Evolutionary conservation across 2,888 invertebrate genomes (phyloP).

Genomic region (Clepsis dumicolana): DNA sequence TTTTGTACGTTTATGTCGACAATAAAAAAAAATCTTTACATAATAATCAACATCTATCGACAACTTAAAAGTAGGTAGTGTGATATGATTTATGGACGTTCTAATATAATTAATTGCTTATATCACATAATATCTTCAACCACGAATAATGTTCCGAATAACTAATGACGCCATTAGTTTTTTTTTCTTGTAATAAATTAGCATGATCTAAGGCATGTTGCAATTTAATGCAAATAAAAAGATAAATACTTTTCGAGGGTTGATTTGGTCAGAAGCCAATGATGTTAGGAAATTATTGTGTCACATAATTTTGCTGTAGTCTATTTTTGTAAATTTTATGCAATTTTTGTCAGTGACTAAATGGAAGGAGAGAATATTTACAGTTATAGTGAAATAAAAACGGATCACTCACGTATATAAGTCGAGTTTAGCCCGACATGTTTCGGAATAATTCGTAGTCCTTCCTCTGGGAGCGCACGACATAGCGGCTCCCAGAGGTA

Average conservation of each 20-base stretch:
- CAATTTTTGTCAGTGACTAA: too few species aligned
- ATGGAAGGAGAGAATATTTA: too few species aligned
- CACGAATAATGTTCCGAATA: conserved; percentile 37
- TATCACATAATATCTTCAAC: conserved; percentile 35
- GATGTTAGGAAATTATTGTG: neutral
- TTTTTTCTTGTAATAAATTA: conserved; percentile 39
- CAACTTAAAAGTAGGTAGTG: neutral
- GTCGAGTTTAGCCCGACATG: too few species aligned
- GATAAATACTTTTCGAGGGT: neutral
- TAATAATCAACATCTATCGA: neutral
- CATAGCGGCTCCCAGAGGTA: too few species aligned
- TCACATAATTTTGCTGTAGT: too few species aligned
- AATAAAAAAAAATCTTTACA: too few species aligned
- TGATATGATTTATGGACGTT: conserved; percentile 22
- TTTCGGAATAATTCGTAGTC: too few species aligned
- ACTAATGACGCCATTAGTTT: conserved; percentile 36
- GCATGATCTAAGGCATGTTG: conserved; percentile 26
- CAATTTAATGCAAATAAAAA: conserved; percentile 5
- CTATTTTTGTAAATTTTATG: too few species aligned
- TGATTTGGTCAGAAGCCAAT: neutral
- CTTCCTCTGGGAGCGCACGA: too few species aligned
- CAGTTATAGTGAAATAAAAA: too few species aligned
- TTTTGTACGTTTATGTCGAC: too few species aligned
- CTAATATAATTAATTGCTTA: conserved; percentile 33
- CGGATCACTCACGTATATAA: too few species aligned